A percentile compares a stretch with the other conserved stretches of the same genome.
These are phyloP conservation scores for Halocynthia roretzi DNA, from an alignment of 23 tunicate genomes.

Conservation along the genomic window DNA sequence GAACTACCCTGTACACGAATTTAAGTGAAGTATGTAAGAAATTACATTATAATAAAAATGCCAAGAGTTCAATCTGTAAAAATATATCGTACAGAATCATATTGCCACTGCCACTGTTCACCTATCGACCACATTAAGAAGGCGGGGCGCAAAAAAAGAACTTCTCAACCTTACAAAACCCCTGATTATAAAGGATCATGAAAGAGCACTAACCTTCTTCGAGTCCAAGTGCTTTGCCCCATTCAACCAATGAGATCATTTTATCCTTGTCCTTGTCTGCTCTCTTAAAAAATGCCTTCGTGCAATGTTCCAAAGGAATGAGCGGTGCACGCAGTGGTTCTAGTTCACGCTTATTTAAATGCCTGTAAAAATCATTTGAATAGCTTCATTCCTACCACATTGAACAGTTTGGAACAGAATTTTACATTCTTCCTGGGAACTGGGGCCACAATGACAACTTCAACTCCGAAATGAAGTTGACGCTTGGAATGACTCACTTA, in stretches of 20 bases:
- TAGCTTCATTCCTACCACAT: not conserved
- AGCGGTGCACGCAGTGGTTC: slow-evolving; percentile 41
- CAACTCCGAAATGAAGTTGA: not conserved
- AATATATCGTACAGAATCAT: too few relatives aligned
- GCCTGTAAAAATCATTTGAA: slow-evolving; percentile 6
- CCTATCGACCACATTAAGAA: too few relatives aligned
- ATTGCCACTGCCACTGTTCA: too few relatives aligned
- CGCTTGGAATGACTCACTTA: slow-evolving; percentile 8
- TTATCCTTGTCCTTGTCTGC: slow-evolving; percentile 28
- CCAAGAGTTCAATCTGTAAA: too few relatives aligned
- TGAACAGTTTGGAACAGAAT: not conserved
- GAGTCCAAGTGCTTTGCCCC: slow-evolving; percentile 37
- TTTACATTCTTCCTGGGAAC: not conserved
- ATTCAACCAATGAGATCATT: slow-evolving; percentile 29
- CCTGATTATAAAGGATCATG: not conserved
- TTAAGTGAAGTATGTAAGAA: too few relatives aligned
- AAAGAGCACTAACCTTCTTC: slow-evolving; percentile 15
- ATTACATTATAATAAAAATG: too few relatives aligned
- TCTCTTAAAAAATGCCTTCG: slow-evolving; percentile 29
- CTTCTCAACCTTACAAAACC: not conserved
- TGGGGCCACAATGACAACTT: not conserved
- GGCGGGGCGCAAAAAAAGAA: too few relatives aligned
- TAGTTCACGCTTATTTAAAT: slow-evolving; percentile 23
- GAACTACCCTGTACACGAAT: too few relatives aligned
- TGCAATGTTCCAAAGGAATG: slow-evolving; percentile 49